Conservation (phyloP, 2,113 vertebrate species). For the Sula dactylatra region DNA sequence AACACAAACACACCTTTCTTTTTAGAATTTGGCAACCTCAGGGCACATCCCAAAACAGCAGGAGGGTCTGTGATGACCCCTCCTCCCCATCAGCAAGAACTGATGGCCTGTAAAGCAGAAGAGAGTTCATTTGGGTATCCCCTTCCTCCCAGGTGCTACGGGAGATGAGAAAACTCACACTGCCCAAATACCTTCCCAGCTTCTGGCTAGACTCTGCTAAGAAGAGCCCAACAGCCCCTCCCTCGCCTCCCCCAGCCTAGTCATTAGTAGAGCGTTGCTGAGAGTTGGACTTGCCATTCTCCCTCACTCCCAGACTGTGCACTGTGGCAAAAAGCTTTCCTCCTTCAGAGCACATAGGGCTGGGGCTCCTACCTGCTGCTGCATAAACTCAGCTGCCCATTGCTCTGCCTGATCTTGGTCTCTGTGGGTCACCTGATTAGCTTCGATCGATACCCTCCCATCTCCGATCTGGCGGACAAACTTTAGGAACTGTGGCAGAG, state of each 20-base stretch:
- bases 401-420: slow-evolving; percentile 92
- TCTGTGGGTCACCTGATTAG: slow-evolving; percentile 83
- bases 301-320: slow-evolving; percentile 12
- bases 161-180: not conserved
- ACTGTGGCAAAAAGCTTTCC: not conserved
- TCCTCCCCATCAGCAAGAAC: not conserved
- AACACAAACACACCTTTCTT: slow-evolving; percentile 28
- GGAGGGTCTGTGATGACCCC: not conserved
- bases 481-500: slow-evolving; percentile 94
- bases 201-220: slow-evolving; percentile 22
- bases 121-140: not conserved
- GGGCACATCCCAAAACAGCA: not conserved
- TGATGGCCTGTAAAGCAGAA: not conserved
- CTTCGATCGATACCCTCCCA: slow-evolving; percentile 91
- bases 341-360: slow-evolving; percentile 31
- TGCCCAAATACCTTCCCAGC: not conserved
- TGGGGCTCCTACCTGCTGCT: slow-evolving; percentile 91
- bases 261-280: not conserved
- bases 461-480: slow-evolving; percentile 99
- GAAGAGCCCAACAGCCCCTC: not conserved
- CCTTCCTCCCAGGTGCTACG: not conserved
- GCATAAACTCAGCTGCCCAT: slow-evolving; percentile 91
- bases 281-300: not conserved
- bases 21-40: not conserved
- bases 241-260: not conserved